Base-by-base conservation (phyloP, 2,113 vertebrate genomes). In the Heterotilapia buettikoferi region DNA sequence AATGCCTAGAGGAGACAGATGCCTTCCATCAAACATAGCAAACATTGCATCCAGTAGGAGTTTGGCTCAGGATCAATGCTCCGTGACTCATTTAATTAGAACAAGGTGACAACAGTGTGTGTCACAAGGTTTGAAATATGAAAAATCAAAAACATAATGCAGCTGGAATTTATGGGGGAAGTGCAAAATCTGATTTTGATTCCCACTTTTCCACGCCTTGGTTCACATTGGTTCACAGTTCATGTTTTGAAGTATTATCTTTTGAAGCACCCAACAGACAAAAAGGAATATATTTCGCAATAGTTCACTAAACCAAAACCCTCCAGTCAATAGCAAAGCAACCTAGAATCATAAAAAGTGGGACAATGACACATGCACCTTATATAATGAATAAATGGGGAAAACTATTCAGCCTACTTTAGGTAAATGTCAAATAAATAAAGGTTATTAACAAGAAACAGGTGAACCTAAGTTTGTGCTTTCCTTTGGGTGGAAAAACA, bases 381-480 rank as follows among this genome's bases (percentile, higher is more conserved):
- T 63, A 26, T 81, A 81, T 88, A 63, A 86, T 57, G 21, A n/a
- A 86, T 82, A 86, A 79, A 12, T 45, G 24, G 9, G 8, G 71
- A n/a, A 11, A 82, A 81, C 57, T 83, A 89, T 68, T 12, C 59
- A 82, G 63, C 38, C 66, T 53, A 43, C 26, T 43, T 83, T 84
- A 88, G 73, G 83, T 84, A 85, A 87, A 89, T 93, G 90, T 92
- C 90, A 90, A 86, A 87, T 91, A 90, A 94, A 92, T 89, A 86
- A 85, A 88, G 80, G 57, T 80, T 68, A 89, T 89, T 91, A 92
- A 80, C 68, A 82, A 78, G 79, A 36, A 90, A 57, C 82, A 84
- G 80, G 56, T 92, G 59, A 91, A 88, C 54, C 85, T 90, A 73
- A 68, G 76, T 87, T 85, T 88, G 83, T 63, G 63, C 90, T 86